phyloP scores from a whole-genome alignment of 2,888 invertebrate species.

The Aromia moschata region DNA sequence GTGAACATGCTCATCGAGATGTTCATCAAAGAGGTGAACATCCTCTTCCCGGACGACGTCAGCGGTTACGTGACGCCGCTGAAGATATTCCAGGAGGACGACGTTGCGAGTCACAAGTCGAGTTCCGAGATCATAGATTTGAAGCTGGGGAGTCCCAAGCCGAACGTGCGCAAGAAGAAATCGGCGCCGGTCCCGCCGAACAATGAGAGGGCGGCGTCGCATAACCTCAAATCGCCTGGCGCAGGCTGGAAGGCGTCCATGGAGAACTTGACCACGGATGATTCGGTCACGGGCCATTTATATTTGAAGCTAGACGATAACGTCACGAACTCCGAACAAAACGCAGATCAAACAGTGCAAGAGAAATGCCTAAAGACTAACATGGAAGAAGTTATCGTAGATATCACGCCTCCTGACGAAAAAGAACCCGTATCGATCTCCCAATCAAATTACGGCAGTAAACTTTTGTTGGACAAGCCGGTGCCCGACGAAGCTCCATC shows the following conservation, averaged over 20 bases:
- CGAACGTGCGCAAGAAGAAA: slow-evolving; percentile 73
- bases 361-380: background rate
- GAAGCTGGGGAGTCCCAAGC: slow-evolving; percentile 72
- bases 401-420: background rate
- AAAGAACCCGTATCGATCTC: background rate
- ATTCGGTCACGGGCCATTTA: background rate
- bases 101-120: slow-evolving; percentile 54
- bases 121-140: slow-evolving; percentile 33
- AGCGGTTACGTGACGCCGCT: slow-evolving; percentile 72
- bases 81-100: slow-evolving; percentile 46
- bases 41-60: slow-evolving; percentile 80
- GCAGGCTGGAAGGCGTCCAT: too few relatives aligned
- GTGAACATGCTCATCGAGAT: slow-evolving; percentile 87
- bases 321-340: background rate
- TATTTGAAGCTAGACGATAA: background rate
- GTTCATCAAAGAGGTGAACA: slow-evolving; percentile 79
- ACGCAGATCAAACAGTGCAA: background rate
- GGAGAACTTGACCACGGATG: background rate
- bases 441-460: background rate
- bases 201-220: slow-evolving; percentile 40
- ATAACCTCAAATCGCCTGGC: too few relatives aligned
- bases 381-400: background rate
- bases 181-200: slow-evolving; percentile 74
- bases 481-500: background rate
- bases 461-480: background rate